These are phyloP conservation scores for Heptranchias perlo DNA, from an alignment of 2,113 vertebrate species.

Conservation along the genomic window DNA sequence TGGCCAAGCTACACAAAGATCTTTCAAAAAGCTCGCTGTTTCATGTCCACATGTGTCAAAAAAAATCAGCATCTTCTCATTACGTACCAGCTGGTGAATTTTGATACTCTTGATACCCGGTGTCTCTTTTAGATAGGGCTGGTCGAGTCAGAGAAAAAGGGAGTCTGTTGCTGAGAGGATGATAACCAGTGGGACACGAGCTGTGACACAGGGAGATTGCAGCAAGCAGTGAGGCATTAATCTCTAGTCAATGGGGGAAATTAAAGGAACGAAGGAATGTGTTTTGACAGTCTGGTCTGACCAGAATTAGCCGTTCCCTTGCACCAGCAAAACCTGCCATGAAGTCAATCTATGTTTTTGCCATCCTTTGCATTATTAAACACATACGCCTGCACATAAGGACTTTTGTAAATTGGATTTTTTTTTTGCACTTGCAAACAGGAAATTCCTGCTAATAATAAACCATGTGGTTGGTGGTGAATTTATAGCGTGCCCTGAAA, in stretches of 20 bases:
- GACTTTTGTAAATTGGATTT: not conserved
- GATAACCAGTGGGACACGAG: not conserved
- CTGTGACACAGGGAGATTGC: too few species aligned
- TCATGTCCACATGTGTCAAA: not conserved
- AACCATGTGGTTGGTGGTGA: not conserved
- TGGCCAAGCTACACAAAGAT: not conserved
- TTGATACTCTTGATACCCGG: not conserved
- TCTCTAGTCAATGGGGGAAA: not conserved
- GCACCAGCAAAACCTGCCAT: not conserved
- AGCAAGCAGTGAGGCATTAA: too few species aligned
- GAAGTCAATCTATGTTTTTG: not conserved
- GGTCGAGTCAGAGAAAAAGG: not conserved
- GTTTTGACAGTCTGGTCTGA: not conserved
- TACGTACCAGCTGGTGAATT: not conserved
- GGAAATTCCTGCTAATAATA: not conserved
- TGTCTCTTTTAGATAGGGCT: not conserved
- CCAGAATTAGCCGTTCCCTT: not conserved
- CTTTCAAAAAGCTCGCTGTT: not conserved
- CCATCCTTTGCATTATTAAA: not conserved
- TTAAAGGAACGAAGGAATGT: not conserved
- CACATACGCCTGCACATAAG: not conserved
- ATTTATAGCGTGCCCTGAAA: not conserved
- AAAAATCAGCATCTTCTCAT: not conserved
- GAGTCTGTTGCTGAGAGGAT: not conserved
- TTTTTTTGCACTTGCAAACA: not conserved